phyloP scores from a whole-genome alignment of 2,113 vertebrate genomes.

The Grantiella picta region DNA sequence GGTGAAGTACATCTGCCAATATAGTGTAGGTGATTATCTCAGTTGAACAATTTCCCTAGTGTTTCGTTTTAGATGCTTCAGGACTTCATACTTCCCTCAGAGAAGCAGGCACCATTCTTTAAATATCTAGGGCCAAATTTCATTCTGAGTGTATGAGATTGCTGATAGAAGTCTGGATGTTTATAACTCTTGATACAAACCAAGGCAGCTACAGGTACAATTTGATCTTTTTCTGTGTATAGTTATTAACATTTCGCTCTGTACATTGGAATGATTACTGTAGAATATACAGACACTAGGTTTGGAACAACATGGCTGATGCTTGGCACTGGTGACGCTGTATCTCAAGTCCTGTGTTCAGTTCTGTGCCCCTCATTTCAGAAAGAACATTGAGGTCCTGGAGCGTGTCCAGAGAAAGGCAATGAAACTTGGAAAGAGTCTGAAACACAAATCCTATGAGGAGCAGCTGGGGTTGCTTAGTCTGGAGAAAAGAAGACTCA shows the following conservation, averaged over 20 bases:
- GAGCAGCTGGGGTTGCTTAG: not conserved
- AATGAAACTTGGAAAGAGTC: rapidly evolving
- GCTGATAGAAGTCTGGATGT: not conserved
- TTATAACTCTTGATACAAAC: not conserved
- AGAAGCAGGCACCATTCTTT: not conserved
- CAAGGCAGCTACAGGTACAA: not conserved
- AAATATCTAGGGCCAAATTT: not conserved
- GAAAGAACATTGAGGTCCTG: not conserved
- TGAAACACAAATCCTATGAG: not conserved
- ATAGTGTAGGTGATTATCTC: not conserved
- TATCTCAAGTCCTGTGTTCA: not conserved
- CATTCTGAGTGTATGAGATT: not conserved
- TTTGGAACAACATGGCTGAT: not conserved
- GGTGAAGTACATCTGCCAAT: not conserved
- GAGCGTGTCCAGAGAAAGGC: not conserved
- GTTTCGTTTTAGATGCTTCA: not conserved
- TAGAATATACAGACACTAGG: not conserved
- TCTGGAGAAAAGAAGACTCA: not conserved
- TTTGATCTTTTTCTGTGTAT: not conserved
- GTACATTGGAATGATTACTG: not conserved
- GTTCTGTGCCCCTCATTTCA: not conserved
- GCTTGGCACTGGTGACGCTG: not conserved
- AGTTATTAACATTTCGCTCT: not conserved
- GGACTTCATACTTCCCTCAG: not conserved
- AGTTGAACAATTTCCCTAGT: not conserved